Percentiles rank a stretch among this genome's conserved stretches.
These are phyloP conservation scores for Apocheima hispidaria DNA, from an alignment of 2,888 invertebrate genomes.

Conservation along the genomic window DNA sequence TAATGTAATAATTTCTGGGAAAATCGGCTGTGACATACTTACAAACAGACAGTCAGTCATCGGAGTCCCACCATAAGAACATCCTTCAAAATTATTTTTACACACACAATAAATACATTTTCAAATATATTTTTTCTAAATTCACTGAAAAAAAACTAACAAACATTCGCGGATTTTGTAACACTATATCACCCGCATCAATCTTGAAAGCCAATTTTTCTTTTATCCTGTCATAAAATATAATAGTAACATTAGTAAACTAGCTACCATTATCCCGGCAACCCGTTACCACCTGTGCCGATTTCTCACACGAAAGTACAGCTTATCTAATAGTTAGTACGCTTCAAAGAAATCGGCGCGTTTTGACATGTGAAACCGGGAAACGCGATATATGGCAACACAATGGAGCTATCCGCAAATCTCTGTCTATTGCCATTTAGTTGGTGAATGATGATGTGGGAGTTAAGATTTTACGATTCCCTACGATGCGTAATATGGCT, in stretches of 20 bases:
- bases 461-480: neutral
- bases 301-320: constrained; percentile 54
- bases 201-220: constrained; percentile 47
- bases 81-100: neutral
- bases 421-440: constrained; percentile 36
- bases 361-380: constrained; percentile 70
- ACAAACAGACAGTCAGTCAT: no score
- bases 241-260: constrained; percentile 47
- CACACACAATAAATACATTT: neutral
- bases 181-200: constrained; percentile 67
- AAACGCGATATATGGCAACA: constrained; percentile 68
- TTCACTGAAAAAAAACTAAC: constrained; percentile 11
- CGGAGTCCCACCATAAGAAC: no score
- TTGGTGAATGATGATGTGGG: constrained; percentile 23
- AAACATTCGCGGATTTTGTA: constrained; percentile 43
- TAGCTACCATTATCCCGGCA: constrained; percentile 14
- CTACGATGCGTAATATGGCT: constrained; percentile 6
- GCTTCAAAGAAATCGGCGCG: constrained; percentile 58
- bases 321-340: neutral
- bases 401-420: constrained; percentile 64
- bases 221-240: constrained; percentile 30
- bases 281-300: constrained; percentile 79
- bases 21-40: no score
- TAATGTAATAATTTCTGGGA: no score
- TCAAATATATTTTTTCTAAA: neutral